Percentiles rank a stretch among this genome's conserved stretches.
These are phyloP conservation scores for Bimastos eiseni DNA, from an alignment of 2,888 invertebrate species.

Conservation along the genomic window DNA sequence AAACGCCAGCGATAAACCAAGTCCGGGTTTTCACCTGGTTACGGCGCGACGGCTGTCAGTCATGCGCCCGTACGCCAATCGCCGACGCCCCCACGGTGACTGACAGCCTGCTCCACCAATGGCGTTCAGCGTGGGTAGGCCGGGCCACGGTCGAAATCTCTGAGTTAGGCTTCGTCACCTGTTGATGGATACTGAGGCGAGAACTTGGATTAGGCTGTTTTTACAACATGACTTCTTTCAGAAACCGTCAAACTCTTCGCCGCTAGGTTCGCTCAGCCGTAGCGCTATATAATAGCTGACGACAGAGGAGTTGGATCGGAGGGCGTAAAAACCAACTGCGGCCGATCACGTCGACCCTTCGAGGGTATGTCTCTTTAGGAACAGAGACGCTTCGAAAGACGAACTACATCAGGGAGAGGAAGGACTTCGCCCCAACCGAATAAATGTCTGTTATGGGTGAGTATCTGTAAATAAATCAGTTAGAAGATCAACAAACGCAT, in stretches of 20 bases:
- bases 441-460: conserved; percentile 18
- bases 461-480: neutral
- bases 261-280: neutral
- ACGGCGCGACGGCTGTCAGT: neutral
- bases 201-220: neutral
- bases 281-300: neutral
- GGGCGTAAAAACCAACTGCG: neutral
- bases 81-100: neutral
- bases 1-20: conserved; percentile 1
- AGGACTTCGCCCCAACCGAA: neutral
- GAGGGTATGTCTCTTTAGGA: neutral
- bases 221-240: neutral
- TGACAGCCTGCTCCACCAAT: conserved; percentile 2
- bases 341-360: neutral
- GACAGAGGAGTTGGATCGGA: neutral
- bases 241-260: neutral
- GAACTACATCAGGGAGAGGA: neutral
- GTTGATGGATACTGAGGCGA: neutral
- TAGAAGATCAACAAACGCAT: neutral
- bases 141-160: neutral
- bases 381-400: neutral
- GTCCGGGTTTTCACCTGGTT: neutral
- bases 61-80: neutral
- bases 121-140: neutral
- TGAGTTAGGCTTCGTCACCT: neutral